Evolutionary conservation across 2,113 vertebrate species (phyloP), one percentile per base, ranked within the genome.

Genomic region (Actinemys pallida): DNA sequence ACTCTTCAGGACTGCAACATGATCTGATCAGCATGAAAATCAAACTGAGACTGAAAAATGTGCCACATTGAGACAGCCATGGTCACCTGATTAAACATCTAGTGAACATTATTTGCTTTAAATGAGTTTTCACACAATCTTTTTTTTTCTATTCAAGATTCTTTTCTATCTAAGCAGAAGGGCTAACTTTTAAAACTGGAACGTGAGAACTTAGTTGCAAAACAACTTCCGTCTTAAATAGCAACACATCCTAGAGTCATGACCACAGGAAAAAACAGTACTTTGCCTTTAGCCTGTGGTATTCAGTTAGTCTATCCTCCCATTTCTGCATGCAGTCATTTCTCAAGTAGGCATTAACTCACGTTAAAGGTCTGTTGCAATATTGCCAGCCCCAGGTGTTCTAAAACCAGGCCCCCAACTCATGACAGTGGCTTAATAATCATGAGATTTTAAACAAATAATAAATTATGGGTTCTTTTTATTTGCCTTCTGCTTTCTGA

Each of bases 61-160:
- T 27, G 47, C n/a, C n/a, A 84, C 84, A 96, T 16, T 92, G 29
- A 69, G 65, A 65, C 87, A 91, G 6, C 9, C 93, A 29, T 87
- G 39, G 42, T 20, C 7, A 24, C 29, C 24, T 69, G 13, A 83
- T 7, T 47, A 47, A 59, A 42, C 35, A 86, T 7, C 83, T 65
- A 45, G 7, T 45, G 65, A 88, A 57, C 3, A 82, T 6, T 19
- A 10, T 50, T 53, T 88, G 6, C 35, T n/a, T 42, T 75, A 75
- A 39, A 42, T 42, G 39, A 42, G 45, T 88, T 90, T 45, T 94
- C 24, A 78, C 81, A 56, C 49, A 57, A 92, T 93, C 92, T 90
- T 83, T 47, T 93, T 90, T 47, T 95, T 97, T 97, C 92, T 92
- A 86, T 78, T 29, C 84, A 92, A 16, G 19, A 54, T 54, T 54